Base-by-base conservation (phyloP, 2,113 vertebrate species). In the Dipodomys ordii region DNA sequence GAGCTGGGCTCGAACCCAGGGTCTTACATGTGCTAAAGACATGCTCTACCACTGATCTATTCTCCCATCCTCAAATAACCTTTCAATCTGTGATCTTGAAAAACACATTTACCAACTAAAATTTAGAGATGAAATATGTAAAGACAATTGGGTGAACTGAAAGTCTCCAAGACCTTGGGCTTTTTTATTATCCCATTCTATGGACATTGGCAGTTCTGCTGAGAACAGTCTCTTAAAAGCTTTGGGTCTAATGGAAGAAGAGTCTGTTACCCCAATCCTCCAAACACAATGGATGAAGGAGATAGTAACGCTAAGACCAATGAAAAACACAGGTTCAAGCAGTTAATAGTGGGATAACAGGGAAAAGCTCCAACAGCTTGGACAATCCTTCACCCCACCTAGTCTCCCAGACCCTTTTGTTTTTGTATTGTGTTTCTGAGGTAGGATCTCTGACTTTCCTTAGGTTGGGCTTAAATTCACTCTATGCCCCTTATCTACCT, bases 221-320 rank as follows among this genome's bases (percentile, higher is more conserved):
- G 76, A 73, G 71, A 68, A 62, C 35, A 60, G 0, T 13, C 53
- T 57, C 53, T 13, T 57, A 57, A 13, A 57, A 39, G 11, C 15
- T 91, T 90, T 77, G 23, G 62, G 25, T 83, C 49, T 73, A 10
- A 83, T 89, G 87, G 64, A 86, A 92, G 28, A 57, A 49, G 9
- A 12, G 49, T 57, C 15, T 86, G 72, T 91, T 83, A 44, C 7
- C 22, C 46, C 35, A 32, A 72, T 27, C 12, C 35, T 8, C n/a
- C 57, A 84, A 77, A 53, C 73, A 86, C 77, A 49, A 49, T 16
- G 15, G 67, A 76, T 74, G 25, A 67, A 39, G 15, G 27, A 49
- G 35, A 39, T 44, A 32, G 7, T 87, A 64, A 87, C 83, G 89
- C 91, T 87, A 7, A 46, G 44, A 78, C 62, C 71, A 72, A 44